Conservation (phyloP, 2,113 vertebrate genomes). For the Bubalus kerabau region DNA sequence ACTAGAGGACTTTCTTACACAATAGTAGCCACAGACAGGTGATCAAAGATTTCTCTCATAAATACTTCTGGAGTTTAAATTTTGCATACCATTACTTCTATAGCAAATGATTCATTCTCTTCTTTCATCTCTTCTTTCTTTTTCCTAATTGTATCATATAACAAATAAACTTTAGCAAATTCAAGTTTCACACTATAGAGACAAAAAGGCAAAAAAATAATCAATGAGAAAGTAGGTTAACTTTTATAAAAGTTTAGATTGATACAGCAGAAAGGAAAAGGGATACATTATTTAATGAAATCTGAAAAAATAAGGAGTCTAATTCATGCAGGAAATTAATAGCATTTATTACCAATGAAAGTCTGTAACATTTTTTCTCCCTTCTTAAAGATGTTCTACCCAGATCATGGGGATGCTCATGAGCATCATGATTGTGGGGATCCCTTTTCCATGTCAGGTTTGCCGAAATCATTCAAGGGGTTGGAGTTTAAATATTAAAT, state of each 20-base stretch:
- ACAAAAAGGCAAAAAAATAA: not conserved
- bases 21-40: not conserved
- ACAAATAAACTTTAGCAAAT: not conserved
- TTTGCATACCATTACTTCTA: not conserved
- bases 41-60: fast-evolving
- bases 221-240: not conserved
- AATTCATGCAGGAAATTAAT: not conserved
- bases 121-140: not conserved
- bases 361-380: not conserved
- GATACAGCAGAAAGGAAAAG: not conserved
- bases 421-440: not conserved
- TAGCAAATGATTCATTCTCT: not conserved
- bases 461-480: not conserved
- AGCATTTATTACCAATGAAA: not conserved
- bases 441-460: fast-evolving
- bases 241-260: not conserved
- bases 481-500: not conserved
- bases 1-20: not conserved
- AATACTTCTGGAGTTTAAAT: not conserved
- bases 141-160: not conserved
- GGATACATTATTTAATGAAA: not conserved
- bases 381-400: not conserved
- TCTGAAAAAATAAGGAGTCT: not conserved
- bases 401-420: not conserved
- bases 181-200: not conserved